Base-by-base conservation (phyloP, 2,113 vertebrate genomes). In the Cinclus cinclus region DNA sequence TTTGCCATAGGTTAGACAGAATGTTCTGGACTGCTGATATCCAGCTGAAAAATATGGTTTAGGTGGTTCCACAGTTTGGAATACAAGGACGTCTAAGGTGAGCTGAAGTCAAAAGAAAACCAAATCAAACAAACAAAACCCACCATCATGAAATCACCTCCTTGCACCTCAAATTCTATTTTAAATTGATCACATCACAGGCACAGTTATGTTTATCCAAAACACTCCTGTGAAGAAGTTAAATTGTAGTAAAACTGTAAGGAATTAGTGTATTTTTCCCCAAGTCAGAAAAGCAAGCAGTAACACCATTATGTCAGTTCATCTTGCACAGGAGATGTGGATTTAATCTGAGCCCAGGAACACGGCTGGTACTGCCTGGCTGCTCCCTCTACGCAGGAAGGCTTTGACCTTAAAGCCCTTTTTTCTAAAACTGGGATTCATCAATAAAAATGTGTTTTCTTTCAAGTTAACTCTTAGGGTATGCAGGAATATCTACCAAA, bases 381-480 rank as follows among this genome's bases (percentile, higher is more conserved):
- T 46, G 19, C n/a, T 53, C 87, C 63, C 83, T 62, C 71, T 33
- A 63, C 87, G 80, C 28, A 88, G 92, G 60, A 47, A 82, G 69
- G 63, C 93, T 96, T 74, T 87, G 93, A 95, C 96, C 96, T 92
- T 80, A 89, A 69, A 93, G 79, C 56, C 50, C 47, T 52, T 70
- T 75, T 55, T 62, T 75, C 79, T 68, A 58, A 87, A 87, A 76
- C 44, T 11, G 21, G 70, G 55, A 78, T 71, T 70, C 30, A 19
- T 94, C 63, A 89, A 85, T 93, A 90, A 94, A 86, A 84, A 77
- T 12, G 64, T 70, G 65, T 87, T 87, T 93, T 33, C 76, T 95
- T 80, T 87, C 63, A 71, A 77, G 25, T 35, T 49, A 73, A 46
- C 74, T 87, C 59, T 42, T 83, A 20, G 1, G 7, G n/a, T 58